Percentiles rank a stretch among this genome's conserved stretches.
Conservation (phyloP, 2,797 vertebrate genomes). For the Crocidura indochinensis region DNA sequence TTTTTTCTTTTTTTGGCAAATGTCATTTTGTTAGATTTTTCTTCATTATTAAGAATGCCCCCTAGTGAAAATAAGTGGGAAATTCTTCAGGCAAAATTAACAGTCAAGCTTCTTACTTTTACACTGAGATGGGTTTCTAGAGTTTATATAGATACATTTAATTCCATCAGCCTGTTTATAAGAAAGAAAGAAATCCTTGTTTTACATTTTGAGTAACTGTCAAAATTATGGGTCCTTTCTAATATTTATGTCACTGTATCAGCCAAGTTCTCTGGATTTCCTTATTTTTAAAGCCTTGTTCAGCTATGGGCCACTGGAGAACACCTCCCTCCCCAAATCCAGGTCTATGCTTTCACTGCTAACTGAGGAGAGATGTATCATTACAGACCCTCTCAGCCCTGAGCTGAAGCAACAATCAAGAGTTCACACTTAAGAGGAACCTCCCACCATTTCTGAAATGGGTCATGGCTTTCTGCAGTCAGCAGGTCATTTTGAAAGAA, state of each 20-base stretch:
- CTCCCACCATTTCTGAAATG: constrained; percentile 19
- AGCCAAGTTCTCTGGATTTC: background rate
- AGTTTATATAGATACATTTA: background rate
- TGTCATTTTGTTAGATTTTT: background rate
- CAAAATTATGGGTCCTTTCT: background rate
- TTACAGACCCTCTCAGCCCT: background rate
- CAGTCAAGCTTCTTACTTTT: background rate
- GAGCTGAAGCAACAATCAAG: background rate
- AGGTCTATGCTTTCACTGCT: background rate
- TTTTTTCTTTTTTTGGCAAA: constrained; percentile 11
- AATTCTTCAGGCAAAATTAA: constrained; percentile 29
- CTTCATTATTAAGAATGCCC: background rate
- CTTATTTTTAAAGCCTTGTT: background rate
- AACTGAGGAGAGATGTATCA: background rate
- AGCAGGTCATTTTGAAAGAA: constrained; percentile 4
- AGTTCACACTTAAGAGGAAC: background rate
- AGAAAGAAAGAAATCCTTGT: background rate
- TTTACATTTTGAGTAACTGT: constrained; percentile 25
- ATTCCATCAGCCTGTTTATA: background rate
- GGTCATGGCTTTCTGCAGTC: constrained; percentile 10
- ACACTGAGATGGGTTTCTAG: background rate
- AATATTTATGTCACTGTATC: background rate
- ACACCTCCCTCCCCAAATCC: background rate
- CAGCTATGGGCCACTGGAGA: background rate
- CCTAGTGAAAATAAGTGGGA: constrained; percentile 42